Conservation (phyloP, 2,888 invertebrate species). For the Sesamia inferens region DNA sequence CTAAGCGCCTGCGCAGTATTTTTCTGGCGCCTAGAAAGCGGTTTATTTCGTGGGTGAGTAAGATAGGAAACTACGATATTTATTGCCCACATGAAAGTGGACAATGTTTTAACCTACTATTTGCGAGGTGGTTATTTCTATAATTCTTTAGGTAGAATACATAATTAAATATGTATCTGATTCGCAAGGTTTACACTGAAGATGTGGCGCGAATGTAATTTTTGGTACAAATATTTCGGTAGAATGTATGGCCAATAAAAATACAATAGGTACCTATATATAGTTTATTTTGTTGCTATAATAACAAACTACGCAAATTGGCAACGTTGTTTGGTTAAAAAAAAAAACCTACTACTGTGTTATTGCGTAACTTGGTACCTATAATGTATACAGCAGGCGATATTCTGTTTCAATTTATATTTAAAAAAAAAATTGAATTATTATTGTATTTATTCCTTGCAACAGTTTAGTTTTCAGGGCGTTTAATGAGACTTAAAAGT, state of each 20-base stretch:
- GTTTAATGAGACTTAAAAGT: not conserved
- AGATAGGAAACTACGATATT: slow-evolving; percentile 27
- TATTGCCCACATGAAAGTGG: slow-evolving; percentile 47
- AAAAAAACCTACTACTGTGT: slow-evolving; percentile 16
- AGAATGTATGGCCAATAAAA: not conserved
- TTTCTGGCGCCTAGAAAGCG: slow-evolving; percentile 50
- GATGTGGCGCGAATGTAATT: not conserved
- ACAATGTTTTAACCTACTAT: slow-evolving; percentile 19
- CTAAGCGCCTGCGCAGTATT: slow-evolving; percentile 1
- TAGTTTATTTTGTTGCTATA: slow-evolving; percentile 22
- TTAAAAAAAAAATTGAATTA: not conserved
- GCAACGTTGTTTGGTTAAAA: slow-evolving; percentile 14
- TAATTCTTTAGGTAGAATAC: not conserved
- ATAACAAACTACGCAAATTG: slow-evolving; percentile 26
- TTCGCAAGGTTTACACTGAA: not conserved
- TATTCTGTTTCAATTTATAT: slow-evolving; percentile 14
- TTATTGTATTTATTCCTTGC: not conserved
- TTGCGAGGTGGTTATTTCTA: slow-evolving; percentile 24
- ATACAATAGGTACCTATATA: not conserved
- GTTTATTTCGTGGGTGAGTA: slow-evolving; percentile 35
- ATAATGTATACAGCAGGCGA: slow-evolving; percentile 15
- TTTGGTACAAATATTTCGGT: slow-evolving; percentile 1
- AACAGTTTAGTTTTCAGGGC: not conserved
- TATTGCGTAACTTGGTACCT: slow-evolving; percentile 15
- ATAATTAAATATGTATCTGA: slow-evolving; percentile 6